phyloP scores from a whole-genome alignment of 2,797 vertebrate species.

The Chaunax sp. region DNA sequence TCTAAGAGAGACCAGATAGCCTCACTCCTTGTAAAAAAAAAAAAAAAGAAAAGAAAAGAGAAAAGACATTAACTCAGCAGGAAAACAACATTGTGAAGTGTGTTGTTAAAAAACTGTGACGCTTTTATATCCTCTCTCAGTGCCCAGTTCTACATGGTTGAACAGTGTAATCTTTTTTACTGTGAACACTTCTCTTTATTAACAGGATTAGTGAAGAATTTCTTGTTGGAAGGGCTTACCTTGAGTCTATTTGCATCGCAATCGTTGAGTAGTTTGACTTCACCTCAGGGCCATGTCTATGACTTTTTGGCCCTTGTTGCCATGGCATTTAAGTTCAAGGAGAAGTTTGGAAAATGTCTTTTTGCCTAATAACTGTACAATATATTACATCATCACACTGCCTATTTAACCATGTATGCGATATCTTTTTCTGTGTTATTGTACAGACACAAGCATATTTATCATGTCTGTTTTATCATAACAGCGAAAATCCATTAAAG shows the following conservation, averaged over 20 bases:
- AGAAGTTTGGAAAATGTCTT: conserved; percentile 33
- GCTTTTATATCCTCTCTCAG: conserved; percentile 39
- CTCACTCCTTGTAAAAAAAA: conserved; percentile 16
- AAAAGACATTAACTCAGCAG: conserved; percentile 38
- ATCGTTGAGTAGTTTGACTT: conserved; percentile 55
- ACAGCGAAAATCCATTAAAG: conserved; percentile 10
- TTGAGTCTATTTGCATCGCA: conserved; percentile 51
- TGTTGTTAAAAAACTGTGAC: conserved; percentile 36
- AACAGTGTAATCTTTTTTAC: conserved; percentile 35
- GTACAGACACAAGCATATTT: background rate
- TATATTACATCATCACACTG: conserved; percentile 24
- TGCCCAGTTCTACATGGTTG: conserved; percentile 35
- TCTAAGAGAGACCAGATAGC: conserved; percentile 23
- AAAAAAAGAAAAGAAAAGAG: conserved; percentile 3
- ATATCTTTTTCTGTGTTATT: too few species aligned
- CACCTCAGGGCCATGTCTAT: conserved; percentile 51
- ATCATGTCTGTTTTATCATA: conserved; percentile 8
- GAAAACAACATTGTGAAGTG: conserved; percentile 35
- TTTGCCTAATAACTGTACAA: conserved; percentile 35
- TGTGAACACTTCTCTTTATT: conserved; percentile 42
- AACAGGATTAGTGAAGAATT: conserved; percentile 52
- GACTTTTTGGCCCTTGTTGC: background rate
- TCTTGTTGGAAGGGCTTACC: conserved; percentile 41
- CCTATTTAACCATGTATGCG: conserved; percentile 6
- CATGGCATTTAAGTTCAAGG: background rate